Percentiles rank a stretch among this genome's conserved stretches.
These are phyloP conservation scores for Cantharis flavilabris DNA, from an alignment of 2,888 invertebrate species.

Conservation along the genomic window DNA sequence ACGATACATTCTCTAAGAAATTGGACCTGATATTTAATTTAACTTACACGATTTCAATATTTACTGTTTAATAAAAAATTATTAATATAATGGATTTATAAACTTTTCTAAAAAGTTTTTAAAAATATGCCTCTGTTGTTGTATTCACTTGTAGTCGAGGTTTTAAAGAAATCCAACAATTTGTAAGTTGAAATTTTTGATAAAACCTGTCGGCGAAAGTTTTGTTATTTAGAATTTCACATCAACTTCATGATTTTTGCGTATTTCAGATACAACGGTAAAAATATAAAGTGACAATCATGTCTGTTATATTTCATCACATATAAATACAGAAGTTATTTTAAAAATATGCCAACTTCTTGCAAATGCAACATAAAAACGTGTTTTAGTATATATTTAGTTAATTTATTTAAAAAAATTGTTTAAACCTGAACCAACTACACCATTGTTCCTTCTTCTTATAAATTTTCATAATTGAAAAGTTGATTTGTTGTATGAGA, in stretches of 20 bases:
- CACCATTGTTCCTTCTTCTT: no score
- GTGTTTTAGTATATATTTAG: no score
- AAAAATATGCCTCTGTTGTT: background rate
- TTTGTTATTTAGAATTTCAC: background rate
- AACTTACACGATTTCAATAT: background rate
- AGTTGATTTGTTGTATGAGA: no score
- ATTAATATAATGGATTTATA: no score
- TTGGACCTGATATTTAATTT: background rate
- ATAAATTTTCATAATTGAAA: no score
- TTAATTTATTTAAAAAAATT: no score
- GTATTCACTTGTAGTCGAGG: background rate
- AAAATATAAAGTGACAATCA: background rate
- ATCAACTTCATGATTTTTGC: background rate
- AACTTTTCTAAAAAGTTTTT: background rate
- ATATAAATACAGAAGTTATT: background rate
- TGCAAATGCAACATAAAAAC: no score
- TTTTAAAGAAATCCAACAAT: background rate
- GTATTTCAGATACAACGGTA: background rate
- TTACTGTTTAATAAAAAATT: no score
- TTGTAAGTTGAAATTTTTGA: background rate
- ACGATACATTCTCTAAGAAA: background rate
- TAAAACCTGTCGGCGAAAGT: background rate
- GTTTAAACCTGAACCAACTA: no score
- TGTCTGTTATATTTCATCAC: background rate
- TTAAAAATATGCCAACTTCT: no score